Evolutionary conservation across 2,113 vertebrate species (phyloP).

Genomic region (Physeter macrocephalus): DNA sequence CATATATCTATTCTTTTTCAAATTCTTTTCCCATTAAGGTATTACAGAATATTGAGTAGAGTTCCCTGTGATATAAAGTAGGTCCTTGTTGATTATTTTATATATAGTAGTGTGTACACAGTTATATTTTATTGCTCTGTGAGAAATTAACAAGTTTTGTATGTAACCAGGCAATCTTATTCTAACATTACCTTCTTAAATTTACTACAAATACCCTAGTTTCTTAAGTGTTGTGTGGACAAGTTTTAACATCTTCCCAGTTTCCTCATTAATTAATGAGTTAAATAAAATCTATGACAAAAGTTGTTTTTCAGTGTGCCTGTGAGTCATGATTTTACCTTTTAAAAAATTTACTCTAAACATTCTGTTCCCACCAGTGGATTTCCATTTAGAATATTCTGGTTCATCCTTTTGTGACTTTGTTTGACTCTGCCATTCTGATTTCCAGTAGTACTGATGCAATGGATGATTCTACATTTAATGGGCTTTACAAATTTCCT

Average conservation of each 20-base stretch:
- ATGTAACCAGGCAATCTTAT: background rate
- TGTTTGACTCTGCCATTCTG: constrained; percentile 85
- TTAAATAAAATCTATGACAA: background rate
- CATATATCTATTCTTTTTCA: background rate
- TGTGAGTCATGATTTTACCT: background rate
- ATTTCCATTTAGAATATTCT: constrained; percentile 87
- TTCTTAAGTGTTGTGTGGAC: background rate
- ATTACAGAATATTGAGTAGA: background rate
- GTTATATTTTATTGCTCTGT: background rate
- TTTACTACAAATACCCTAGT: background rate
- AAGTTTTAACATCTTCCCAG: background rate
- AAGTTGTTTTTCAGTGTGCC: background rate
- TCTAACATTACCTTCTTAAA: background rate
- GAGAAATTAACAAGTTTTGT: background rate
- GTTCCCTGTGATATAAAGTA: background rate
- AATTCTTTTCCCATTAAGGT: background rate
- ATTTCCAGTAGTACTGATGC: constrained; percentile 81
- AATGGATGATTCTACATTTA: constrained; percentile 85
- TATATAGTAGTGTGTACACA: background rate
- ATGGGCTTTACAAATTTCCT: constrained; percentile 89
- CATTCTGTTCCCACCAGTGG: constrained; percentile 79
- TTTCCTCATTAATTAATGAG: background rate
- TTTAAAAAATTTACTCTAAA: background rate
- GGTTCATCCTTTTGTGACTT: constrained; percentile 88
- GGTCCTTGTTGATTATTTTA: background rate